These are phyloP conservation scores for Threskiornis aethiopicus DNA, from an alignment of 2,797 vertebrate species.

Conservation along the genomic window DNA sequence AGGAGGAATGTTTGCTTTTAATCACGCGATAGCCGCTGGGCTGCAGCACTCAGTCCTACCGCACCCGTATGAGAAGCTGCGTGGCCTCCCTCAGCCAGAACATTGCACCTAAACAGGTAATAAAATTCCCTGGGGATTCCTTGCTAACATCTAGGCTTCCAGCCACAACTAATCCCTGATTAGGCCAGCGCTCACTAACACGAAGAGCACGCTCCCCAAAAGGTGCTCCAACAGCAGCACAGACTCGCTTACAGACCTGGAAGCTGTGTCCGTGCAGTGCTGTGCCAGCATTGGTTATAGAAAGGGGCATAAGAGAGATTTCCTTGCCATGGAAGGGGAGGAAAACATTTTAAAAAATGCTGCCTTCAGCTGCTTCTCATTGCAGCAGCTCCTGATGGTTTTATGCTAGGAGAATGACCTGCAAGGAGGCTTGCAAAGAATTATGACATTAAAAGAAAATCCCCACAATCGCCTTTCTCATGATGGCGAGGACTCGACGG, in stretches of 20 bases:
- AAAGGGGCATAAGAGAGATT: not conserved
- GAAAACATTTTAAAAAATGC: not conserved
- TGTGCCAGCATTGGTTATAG: not conserved
- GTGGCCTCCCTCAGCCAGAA: not conserved
- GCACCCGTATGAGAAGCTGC: not conserved
- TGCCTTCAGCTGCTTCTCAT: not conserved
- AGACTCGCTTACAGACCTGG: not conserved
- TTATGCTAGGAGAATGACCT: not conserved
- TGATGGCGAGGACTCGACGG: fast-evolving
- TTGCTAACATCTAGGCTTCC: not conserved
- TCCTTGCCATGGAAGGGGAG: not conserved
- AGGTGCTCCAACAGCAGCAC: not conserved
- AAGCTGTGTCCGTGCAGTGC: not conserved
- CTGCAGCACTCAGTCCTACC: not conserved
- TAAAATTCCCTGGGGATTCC: not conserved
- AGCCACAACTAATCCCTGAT: not conserved
- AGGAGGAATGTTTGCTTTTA: not conserved
- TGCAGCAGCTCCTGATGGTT: not conserved
- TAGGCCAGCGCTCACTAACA: not conserved
- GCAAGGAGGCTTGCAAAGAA: not conserved
- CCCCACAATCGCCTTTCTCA: not conserved
- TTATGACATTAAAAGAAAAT: not conserved
- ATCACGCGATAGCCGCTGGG: not conserved
- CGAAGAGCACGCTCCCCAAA: not conserved
- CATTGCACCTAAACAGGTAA: not conserved